Evolutionary conservation across 2,797 vertebrate genomes (phyloP), one percentile per base, ranked within the genome.

Genomic region (Synanceia verrucosa): DNA sequence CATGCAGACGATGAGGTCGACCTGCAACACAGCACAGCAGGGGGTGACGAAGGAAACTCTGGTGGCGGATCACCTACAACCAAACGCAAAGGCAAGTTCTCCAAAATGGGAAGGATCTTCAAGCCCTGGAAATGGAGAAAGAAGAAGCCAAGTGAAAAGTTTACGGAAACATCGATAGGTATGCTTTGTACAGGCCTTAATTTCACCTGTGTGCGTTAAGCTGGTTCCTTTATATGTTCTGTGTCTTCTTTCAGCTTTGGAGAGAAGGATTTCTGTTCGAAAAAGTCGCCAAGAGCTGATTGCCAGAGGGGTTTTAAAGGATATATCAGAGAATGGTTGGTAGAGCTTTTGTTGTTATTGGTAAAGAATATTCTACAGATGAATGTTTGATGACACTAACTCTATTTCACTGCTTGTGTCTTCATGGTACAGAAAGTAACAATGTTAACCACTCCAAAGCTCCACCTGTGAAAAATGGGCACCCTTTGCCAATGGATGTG

Each of bases 81-180:
- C 6, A 98, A 97, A 84, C 95, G 95, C 70, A 99, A 98, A 87
- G 96, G 96, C 91, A 99, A 98, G 89, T 97, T 99, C 61, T 93
- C 96, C 4, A 93, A 94, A 66, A 95, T 99, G 78, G 97, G 97
- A 70, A 96, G 95, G 70, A 96, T 99, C 86, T 98, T 99, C 91
- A 99, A 96, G 74, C 98, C 97, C 28, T 99, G 97, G 97, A 99
- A 97, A 81, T 99, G 97, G 97, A 95, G 96, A 70, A 99, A 97
- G 94, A 99, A 97, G 94, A 99, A 96, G 91, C 95, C 92, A 76
- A 98, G 96, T 44, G 97, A 98, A 16, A 97, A 97, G 83, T 99
- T 99, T 67, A 91, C 95, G 61, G 96, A 99, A 87, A 97, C 96
- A 0, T 97, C 96, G 1, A 97, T 96, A 93, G 96, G 98, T 99